A percentile compares a stretch with the other conserved stretches of the same genome.
phyloP scores from a whole-genome alignment of 2,888 invertebrate genomes.

The Argynnis bischoffii region DNA sequence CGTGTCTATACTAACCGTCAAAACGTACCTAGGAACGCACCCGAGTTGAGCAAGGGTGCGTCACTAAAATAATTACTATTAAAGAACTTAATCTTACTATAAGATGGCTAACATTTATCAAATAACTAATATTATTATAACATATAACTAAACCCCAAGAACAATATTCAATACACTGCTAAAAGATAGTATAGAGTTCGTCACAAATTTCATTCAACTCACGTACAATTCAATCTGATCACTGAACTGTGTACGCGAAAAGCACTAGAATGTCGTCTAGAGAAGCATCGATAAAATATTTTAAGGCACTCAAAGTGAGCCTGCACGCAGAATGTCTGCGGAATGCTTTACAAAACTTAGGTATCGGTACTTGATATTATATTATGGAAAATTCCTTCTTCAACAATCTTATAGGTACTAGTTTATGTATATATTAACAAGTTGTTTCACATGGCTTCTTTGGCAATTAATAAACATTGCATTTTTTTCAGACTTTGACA shows the following conservation, averaged over 20 bases:
- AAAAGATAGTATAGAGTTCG: neutral
- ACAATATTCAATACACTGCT: neutral
- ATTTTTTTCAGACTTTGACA: no score
- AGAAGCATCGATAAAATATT: slow-evolving; percentile 39
- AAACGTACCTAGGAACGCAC: no score
- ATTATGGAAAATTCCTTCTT: slow-evolving; percentile 22
- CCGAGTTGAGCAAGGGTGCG: no score
- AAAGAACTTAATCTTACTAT: no score
- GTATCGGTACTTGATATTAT: slow-evolving; percentile 31
- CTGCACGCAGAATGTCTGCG: slow-evolving; percentile 31
- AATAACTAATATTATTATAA: no score
- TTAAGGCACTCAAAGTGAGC: slow-evolving; percentile 39
- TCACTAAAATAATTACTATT: no score
- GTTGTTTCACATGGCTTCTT: no score
- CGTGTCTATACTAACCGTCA: no score
- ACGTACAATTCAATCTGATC: slow-evolving; percentile 36
- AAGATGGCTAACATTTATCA: no score
- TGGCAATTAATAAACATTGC: no score
- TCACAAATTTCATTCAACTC: slow-evolving; percentile 26
- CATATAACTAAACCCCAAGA: neutral
- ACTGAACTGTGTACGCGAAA: slow-evolving; percentile 22
- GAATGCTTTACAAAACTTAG: slow-evolving; percentile 34
- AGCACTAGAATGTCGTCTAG: slow-evolving; percentile 33
- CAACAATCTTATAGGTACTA: slow-evolving; percentile 1
- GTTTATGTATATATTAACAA: neutral